Evolutionary conservation across 2,888 invertebrate genomes (phyloP).

Genomic region (Ditula angustiorana): DNA sequence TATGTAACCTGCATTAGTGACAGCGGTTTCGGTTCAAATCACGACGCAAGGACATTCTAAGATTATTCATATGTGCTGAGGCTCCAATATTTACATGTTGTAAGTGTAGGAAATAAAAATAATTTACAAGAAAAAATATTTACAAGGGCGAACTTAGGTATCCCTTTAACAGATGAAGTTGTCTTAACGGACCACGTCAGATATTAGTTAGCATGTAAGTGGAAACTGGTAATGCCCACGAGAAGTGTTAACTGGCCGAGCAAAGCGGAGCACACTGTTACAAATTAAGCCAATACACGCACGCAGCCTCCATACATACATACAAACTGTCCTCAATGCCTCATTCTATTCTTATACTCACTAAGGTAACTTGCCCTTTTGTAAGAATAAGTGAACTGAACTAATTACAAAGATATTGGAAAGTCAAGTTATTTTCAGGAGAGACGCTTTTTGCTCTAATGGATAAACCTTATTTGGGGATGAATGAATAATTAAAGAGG

Average conservation of each 20-base stretch:
- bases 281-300: conserved; percentile 10
- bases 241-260: conserved; percentile 32
- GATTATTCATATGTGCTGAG: too few species aligned
- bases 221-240: conserved; percentile 31
- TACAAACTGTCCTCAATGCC: conserved; percentile 26
- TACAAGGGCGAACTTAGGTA: too few species aligned
- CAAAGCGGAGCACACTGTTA: conserved; percentile 43
- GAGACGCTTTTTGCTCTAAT: neutral
- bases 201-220: conserved; percentile 29
- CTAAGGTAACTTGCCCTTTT: conserved; percentile 14
- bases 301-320: conserved; percentile 2
- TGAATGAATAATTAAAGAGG: neutral
- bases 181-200: conserved; percentile 14
- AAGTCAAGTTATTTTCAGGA: neutral
- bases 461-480: neutral
- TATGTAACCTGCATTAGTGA: too few species aligned
- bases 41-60: too few species aligned
- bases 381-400: neutral
- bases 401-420: neutral
- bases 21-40: too few species aligned
- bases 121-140: too few species aligned
- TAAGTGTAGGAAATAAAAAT: too few species aligned
- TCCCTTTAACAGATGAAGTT: conserved; percentile 26
- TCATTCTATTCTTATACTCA: conserved; percentile 12
- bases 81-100: too few species aligned